Base-by-base conservation (phyloP, 2,797 vertebrate genomes). In the Acrocephalus scirpaceus region DNA sequence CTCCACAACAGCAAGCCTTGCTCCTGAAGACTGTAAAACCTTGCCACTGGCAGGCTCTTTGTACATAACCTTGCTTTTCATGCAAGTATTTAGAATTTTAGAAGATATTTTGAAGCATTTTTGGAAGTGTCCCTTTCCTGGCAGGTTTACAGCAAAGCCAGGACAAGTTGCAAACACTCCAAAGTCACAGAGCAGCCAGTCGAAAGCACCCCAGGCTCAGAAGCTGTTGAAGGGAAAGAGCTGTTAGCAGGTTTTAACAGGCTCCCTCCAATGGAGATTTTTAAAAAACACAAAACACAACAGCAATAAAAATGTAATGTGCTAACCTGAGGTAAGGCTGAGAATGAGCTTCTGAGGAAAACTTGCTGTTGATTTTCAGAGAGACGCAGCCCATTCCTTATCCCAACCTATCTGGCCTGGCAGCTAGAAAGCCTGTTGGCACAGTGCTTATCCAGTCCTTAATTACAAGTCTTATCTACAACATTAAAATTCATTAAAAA, bases 211-310 rank as follows among this genome's bases (percentile, higher is more conserved):
- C 38, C 42, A 27, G 66, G 69, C 86, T 87, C 50, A 83, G 65
- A 69, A 80, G 57, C 45, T 94, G 69, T 54, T 11, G 7, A 64
- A 88, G 50, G 15, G 48, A 78, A 90, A 89, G 16, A 71, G 40
- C 56, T 82, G 79, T 65, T 83, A 70, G 57, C 84, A 92, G 50
- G 78, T 86, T 94, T 93, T 67, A 84, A 93, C 90, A 92, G 64
- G 86, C n/a, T 92, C 20, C 67, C 75, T 93, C 78, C 80, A 77
- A 81, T 1, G 32, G 86, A 75, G 77, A 40, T 64, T 92, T 95
- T 60, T 45, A 77, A 93, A 34, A 86, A 95, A 48, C 23, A 13
- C 51, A 40, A 34, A 91, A 79, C 56, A 70, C 27, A 10, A 69
- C 22, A 32, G 22, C 69, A 86, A 65, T 82, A 87, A 80, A 92